Conservation (phyloP, 2,888 invertebrate genomes). For the Tuberolachnus salignus region DNA sequence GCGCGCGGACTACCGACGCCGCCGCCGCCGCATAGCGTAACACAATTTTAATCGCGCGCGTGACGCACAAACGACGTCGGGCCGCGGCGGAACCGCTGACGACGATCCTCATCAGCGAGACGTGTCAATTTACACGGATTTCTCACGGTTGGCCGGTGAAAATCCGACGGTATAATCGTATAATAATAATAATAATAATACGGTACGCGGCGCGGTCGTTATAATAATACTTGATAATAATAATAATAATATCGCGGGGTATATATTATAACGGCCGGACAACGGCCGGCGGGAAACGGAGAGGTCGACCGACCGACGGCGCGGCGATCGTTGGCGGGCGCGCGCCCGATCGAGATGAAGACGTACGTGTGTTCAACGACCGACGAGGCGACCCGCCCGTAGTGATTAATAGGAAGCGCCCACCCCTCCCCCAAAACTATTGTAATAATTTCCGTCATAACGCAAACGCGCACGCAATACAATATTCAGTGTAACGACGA, state of each 20-base stretch:
- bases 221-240: neutral
- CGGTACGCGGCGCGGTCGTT: neutral
- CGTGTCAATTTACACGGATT: slow-evolving; percentile 35
- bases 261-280: too few relatives aligned
- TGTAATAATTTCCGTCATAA: slow-evolving; percentile 36
- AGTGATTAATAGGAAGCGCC: slow-evolving; percentile 48
- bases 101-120: slow-evolving; percentile 27
- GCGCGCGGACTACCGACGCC: too few relatives aligned
- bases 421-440: too few relatives aligned
- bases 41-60: too few relatives aligned
- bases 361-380: slow-evolving; percentile 8
- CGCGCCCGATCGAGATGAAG: slow-evolving; percentile 1
- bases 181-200: neutral
- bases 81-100: neutral
- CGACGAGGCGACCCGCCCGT: too few relatives aligned
- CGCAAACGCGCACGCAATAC: neutral
- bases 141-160: slow-evolving; percentile 42
- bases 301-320: neutral
- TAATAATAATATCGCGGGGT: neutral
- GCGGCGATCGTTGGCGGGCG: neutral
- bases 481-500: too few relatives aligned
- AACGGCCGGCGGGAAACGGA: too few relatives aligned
- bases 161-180: neutral
- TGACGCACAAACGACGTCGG: too few relatives aligned
- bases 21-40: too few relatives aligned